Base-by-base conservation (phyloP, 2,797 vertebrate genomes). In the Sebastolobus alascanus region DNA sequence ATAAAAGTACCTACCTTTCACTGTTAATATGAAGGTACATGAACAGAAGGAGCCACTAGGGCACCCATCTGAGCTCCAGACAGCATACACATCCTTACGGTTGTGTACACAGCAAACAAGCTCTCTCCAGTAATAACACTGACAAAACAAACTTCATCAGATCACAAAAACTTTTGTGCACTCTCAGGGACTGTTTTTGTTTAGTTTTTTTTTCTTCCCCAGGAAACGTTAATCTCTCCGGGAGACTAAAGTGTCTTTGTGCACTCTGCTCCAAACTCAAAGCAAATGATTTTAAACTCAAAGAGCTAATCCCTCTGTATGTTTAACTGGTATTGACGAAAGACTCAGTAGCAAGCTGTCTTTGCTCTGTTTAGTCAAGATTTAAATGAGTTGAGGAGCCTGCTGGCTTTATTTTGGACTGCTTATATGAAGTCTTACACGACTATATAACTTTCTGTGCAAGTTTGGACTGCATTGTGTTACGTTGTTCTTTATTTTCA, bases 331-430 rank as follows among this genome's bases (percentile, higher is more conserved):
- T 67, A 68, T 40, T 60, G 68, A 69, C 11, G 16, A 20, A 67
- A 52, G 46, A 50, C 40, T 86, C 68, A 5, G 74, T 14, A 64
- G 66, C 68, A 78, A 80, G 40, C 81, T 60, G 79, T 86, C 72
- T 80, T 38, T 54, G 52, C 59, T 65, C 18, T 68, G 46, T 84
- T 83, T 73, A 59, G 27, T 80, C 71, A 38, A 68, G 58, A 70
- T 27, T 77, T 79, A 80, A 71, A 74, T 2, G 18, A 67, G 37
- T 5, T 14, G 38, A 35, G 56, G 35, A 78, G 37, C 63, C 77
- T 61, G 60, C 65, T 78, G 35, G 25, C 54, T 68, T 35, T 29
- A 65, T 70, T 37, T 56, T 25, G 11, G 65, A 69, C 52, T 37
- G 8, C 29, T 38, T 59, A 13, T 18, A 33, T 50, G 4, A 29